These are phyloP conservation scores for Epinotia brunnichana DNA, from an alignment of 2,888 invertebrate species.

Conservation along the genomic window DNA sequence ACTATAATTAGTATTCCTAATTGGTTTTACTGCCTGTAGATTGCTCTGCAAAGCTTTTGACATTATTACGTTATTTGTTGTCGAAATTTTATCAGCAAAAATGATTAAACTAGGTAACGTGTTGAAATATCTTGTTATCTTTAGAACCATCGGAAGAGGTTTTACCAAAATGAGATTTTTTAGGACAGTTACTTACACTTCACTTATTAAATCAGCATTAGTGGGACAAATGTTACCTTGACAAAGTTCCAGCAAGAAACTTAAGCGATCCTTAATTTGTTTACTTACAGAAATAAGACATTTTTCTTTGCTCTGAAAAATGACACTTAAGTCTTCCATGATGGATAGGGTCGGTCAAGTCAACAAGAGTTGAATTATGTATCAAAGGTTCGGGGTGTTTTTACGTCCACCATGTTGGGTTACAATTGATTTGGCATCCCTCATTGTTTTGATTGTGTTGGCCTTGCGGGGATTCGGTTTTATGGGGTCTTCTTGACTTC, in stretches of 20 bases:
- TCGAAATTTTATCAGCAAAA: too few relatives aligned
- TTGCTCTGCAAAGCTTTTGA: too few relatives aligned
- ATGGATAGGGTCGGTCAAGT: slow-evolving; percentile 33
- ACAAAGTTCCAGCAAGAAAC: slow-evolving; percentile 11
- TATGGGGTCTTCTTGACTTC: background rate
- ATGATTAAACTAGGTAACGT: too few relatives aligned
- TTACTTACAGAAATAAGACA: slow-evolving; percentile 27
- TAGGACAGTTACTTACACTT: background rate
- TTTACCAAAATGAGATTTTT: background rate
- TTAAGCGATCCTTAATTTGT: slow-evolving; percentile 38
- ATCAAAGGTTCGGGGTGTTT: slow-evolving; percentile 25
- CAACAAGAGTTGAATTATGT: slow-evolving; percentile 41
- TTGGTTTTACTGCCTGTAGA: too few relatives aligned
- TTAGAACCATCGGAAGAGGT: background rate
- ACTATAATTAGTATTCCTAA: too few relatives aligned
- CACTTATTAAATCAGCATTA: background rate
- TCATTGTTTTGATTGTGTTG: slow-evolving; percentile 34
- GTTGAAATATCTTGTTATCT: background rate
- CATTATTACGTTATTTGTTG: too few relatives aligned
- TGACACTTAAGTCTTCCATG: slow-evolving; percentile 27
- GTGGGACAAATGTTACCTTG: slow-evolving; percentile 5
- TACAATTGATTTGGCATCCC: slow-evolving; percentile 20
- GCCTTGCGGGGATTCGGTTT: slow-evolving; percentile 8
- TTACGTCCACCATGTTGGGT: slow-evolving; percentile 7
- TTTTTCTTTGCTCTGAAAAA: slow-evolving; percentile 31